Conservation (phyloP, 35 echinoderm and acorn worm species). For the Lytechinus variegatus region DNA sequence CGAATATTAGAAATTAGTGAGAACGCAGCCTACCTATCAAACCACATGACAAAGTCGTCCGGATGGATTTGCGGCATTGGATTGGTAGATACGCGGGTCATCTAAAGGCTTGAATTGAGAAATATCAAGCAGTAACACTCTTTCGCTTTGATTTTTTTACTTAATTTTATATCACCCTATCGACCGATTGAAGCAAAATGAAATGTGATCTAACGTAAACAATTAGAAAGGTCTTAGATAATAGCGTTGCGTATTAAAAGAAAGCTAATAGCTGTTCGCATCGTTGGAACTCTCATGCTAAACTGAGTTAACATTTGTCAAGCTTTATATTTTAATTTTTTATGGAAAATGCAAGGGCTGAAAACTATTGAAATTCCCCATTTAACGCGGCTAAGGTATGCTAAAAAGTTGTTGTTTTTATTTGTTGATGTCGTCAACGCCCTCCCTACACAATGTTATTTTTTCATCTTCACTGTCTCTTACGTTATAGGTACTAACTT, state of each 20-base stretch:
- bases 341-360: no score
- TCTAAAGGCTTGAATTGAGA: background rate
- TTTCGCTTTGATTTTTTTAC: background rate
- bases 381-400: no score
- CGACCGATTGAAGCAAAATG: background rate
- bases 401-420: no score
- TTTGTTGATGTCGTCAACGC: no score
- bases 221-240: background rate
- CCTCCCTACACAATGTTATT: no score
- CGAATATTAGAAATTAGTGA: background rate
- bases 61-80: background rate
- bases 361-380: no score
- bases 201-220: background rate
- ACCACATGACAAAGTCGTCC: background rate
- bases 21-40: background rate
- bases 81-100: background rate
- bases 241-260: background rate
- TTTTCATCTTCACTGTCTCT: no score
- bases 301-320: no score
- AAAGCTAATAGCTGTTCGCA: background rate
- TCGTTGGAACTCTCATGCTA: background rate
- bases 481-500: no score
- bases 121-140: background rate
- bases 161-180: background rate
- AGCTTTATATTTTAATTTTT: no score